These are phyloP conservation scores for Phaetusa simplex DNA, from an alignment of 2,113 vertebrate species.

Conservation along the genomic window DNA sequence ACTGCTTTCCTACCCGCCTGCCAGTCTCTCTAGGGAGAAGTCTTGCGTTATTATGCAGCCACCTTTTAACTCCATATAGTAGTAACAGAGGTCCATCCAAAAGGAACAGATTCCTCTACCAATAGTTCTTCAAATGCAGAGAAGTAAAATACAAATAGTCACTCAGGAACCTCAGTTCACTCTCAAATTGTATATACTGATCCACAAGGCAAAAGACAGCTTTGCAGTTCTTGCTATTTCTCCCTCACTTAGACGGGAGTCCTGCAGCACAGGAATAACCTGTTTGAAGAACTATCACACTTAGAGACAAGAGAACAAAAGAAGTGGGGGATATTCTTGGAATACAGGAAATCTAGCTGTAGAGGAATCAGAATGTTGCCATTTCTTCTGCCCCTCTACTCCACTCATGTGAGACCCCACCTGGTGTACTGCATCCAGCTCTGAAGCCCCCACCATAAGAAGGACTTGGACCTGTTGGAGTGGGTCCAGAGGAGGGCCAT, in stretches of 20 bases:
- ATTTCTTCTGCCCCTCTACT: neutral
- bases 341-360: neutral
- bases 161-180: neutral
- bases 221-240: neutral
- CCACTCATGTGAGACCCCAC: neutral
- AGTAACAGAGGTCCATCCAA: neutral
- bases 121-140: neutral
- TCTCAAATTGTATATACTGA: neutral
- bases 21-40: neutral
- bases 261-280: neutral
- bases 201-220: neutral
- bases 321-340: neutral
- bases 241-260: neutral
- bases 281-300: neutral
- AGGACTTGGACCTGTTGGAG: neutral
- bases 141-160: neutral
- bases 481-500: neutral
- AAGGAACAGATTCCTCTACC: neutral
- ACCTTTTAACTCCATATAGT: neutral
- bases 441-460: neutral
- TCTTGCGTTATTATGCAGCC: neutral
- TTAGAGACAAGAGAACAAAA: neutral
- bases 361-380: neutral
- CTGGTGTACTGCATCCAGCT: neutral
- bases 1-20: neutral